Evolutionary conservation across 2,888 invertebrate genomes (phyloP).

Genomic region (Theodoxus fluviatilis): DNA sequence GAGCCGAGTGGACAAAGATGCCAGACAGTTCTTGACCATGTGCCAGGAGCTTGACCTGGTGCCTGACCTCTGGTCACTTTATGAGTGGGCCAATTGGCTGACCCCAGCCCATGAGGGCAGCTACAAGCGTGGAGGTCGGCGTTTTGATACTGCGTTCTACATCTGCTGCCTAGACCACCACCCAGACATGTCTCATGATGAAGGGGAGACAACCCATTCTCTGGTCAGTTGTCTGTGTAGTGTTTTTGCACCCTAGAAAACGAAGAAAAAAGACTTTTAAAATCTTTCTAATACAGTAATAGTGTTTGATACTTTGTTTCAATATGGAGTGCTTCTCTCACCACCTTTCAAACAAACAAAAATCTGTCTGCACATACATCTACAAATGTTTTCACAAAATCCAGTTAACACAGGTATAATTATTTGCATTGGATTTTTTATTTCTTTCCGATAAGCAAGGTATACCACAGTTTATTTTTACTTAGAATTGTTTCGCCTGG

Average conservation of each 20-base stretch:
- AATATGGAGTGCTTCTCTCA: not conserved
- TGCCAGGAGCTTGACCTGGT: constrained; percentile 76
- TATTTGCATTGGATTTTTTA: no score
- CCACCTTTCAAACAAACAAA: not conserved
- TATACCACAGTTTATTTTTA: no score
- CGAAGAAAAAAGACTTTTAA: no score
- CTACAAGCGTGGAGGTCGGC: constrained; percentile 24
- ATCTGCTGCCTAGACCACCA: constrained; percentile 47
- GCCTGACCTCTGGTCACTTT: constrained; percentile 81
- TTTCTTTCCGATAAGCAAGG: no score
- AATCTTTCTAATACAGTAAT: no score
- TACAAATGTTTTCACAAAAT: not conserved
- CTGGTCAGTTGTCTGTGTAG: no score
- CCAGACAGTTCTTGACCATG: constrained; percentile 74
- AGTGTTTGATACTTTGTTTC: not conserved
- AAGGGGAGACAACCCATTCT: constrained; percentile 50
- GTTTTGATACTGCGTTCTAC: constrained; percentile 56
- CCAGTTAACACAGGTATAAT: no score
- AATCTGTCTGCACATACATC: not conserved
- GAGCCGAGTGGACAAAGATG: constrained; percentile 70
- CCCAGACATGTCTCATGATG: constrained; percentile 46
- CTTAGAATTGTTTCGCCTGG: no score
- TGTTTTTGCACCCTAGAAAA: no score
- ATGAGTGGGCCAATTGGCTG: constrained; percentile 87
- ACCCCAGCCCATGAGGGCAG: constrained; percentile 69